These are phyloP conservation scores for Rhinopomastus cyanomelas DNA, from an alignment of 2,113 vertebrate species.

Conservation along the genomic window DNA sequence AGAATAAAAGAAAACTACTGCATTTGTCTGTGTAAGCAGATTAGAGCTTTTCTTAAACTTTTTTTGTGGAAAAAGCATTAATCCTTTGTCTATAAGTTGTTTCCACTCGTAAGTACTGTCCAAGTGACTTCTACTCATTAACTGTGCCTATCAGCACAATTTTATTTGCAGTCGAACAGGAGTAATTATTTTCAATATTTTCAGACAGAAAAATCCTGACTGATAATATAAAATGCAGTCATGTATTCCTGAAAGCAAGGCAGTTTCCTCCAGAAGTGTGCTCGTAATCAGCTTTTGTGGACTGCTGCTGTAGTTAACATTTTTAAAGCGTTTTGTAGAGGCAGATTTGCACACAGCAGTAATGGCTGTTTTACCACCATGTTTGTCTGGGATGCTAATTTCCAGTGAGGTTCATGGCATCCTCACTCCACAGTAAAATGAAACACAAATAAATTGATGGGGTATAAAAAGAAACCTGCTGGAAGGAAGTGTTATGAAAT, in stretches of 20 bases:
- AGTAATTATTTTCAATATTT: neutral
- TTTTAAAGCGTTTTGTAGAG: neutral
- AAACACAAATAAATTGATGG: neutral
- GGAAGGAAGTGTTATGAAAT: neutral
- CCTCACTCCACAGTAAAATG: neutral
- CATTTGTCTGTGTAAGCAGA: neutral
- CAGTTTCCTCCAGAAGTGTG: neutral
- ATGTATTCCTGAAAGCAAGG: neutral
- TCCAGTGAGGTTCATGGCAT: neutral
- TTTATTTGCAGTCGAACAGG: neutral
- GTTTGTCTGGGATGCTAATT: neutral
- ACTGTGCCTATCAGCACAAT: neutral
- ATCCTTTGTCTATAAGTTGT: neutral
- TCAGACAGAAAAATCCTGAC: neutral
- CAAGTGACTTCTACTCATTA: neutral
- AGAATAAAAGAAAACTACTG: neutral
- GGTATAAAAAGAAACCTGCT: neutral
- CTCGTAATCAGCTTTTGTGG: neutral
- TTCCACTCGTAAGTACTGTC: neutral
- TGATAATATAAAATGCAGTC: neutral
- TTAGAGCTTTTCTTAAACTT: neutral
- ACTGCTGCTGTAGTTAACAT: neutral
- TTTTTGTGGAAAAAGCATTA: neutral
- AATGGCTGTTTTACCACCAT: neutral
- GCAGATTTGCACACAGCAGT: neutral